These are phyloP conservation scores for Holotrichia oblita DNA, from an alignment of 1,140 invertebrate species.

Conservation along the genomic window DNA sequence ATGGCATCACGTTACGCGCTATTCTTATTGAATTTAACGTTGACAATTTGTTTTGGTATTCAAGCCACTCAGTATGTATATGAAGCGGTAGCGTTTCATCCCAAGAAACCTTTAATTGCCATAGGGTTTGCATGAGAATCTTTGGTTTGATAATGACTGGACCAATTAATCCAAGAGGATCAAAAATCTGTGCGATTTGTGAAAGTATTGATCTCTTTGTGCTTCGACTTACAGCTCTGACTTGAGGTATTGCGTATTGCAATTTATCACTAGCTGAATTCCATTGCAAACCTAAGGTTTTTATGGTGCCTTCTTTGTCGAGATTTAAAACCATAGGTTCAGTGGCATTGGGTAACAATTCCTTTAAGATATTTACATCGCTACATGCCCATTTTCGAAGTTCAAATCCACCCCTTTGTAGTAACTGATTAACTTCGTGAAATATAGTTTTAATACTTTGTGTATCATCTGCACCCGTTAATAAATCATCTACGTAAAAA, in stretches of 20 bases:
- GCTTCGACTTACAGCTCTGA: slow-evolving; percentile 12
- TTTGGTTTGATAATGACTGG: slow-evolving; percentile 60
- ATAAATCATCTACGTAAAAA: slow-evolving; percentile 62
- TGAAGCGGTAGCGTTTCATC: slow-evolving; percentile 57
- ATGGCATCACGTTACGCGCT: slow-evolving; percentile 43
- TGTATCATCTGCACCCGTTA: slow-evolving; percentile 53
- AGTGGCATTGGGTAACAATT: neutral
- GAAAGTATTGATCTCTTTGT: slow-evolving; percentile 60
- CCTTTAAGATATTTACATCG: slow-evolving; percentile 4
- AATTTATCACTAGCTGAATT: slow-evolving; percentile 53
- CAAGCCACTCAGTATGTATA: slow-evolving; percentile 42
- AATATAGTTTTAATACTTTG: slow-evolving; percentile 16
- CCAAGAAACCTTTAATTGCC: slow-evolving; percentile 59
- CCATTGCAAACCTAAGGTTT: slow-evolving; percentile 56
- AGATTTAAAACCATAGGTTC: slow-evolving; percentile 17
- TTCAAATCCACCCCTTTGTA: slow-evolving; percentile 45
- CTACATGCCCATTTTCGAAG: slow-evolving; percentile 53
- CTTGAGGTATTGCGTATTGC: slow-evolving; percentile 45
- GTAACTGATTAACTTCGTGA: slow-evolving; percentile 39
- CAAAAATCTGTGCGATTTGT: slow-evolving; percentile 58
- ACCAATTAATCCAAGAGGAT: slow-evolving; percentile 61
- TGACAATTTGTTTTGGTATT: slow-evolving; percentile 6
- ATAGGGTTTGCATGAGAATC: slow-evolving; percentile 61
- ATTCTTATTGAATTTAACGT: slow-evolving; percentile 42
- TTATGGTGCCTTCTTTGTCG: neutral